Conservation (phyloP, 1,140 invertebrate species). For the Conus ventricosus region DNA sequence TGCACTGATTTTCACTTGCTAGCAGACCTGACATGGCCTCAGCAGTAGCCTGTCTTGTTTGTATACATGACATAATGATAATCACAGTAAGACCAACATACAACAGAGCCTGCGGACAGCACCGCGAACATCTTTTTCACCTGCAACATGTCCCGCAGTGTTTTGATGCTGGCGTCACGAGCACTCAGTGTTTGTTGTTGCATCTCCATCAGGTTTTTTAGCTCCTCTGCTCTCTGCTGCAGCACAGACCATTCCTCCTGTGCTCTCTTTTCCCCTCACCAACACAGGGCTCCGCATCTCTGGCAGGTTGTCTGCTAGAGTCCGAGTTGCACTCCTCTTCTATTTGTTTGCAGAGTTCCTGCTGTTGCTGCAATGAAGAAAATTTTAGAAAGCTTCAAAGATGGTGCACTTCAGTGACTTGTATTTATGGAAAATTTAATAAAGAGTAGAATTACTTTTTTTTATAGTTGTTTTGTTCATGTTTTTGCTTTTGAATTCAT, state of each 20-base stretch:
- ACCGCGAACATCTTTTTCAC: background rate
- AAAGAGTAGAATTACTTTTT: too few relatives aligned
- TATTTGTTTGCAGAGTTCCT: background rate
- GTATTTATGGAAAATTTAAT: too few relatives aligned
- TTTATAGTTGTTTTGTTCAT: too few relatives aligned
- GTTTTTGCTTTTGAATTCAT: too few relatives aligned
- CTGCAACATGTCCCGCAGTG: background rate
- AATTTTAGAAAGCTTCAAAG: too few relatives aligned
- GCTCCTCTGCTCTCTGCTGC: background rate
- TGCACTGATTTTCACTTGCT: too few relatives aligned
- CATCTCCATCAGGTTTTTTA: background rate
- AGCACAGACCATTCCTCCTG: background rate
- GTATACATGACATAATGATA: too few relatives aligned
- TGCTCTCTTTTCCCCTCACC: background rate
- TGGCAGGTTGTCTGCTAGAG: background rate
- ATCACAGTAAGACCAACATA: too few relatives aligned
- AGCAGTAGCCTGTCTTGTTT: too few relatives aligned
- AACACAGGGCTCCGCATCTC: background rate
- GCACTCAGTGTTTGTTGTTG: background rate
- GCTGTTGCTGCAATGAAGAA: background rate
- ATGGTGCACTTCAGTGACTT: too few relatives aligned
- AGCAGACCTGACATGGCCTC: too few relatives aligned
- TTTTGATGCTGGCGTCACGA: background rate
- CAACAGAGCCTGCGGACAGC: too few relatives aligned
- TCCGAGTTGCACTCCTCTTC: background rate